Evolutionary conservation across 2,888 invertebrate species (phyloP), one percentile per base, ranked within the genome.

Genomic region (Odontocolon sp.): DNA sequence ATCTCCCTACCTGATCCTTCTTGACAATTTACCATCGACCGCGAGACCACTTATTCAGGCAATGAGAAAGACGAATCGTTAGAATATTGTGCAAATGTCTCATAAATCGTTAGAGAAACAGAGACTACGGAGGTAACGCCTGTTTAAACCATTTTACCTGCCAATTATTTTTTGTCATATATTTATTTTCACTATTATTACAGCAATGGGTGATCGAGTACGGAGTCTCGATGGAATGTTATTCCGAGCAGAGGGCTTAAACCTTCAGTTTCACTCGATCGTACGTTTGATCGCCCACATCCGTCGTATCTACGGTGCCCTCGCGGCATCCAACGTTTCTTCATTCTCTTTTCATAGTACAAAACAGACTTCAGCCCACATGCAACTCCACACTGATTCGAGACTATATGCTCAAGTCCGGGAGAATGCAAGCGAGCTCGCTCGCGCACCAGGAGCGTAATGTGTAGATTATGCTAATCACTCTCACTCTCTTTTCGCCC

Each of bases 381-480:
- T 52, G n/a, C 33, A 42, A 28, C 28, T 42, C 61, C 9, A n/a
- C 23, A 28, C 26, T 16, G 21, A 6, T 21, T 45, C 42, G 18
- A 38, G 38, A 11, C 11, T 16, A 26, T 16, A n/a, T n/a, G 14
- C 23, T 26, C 28, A n/a, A 59, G 59, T 28, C 23, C 11, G 61
- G 50, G 42, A 56, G 50, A 66, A 76, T 59, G 59, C 33, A 33
- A 40, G 45, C 47, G 54, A 45, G 63, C 56, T 14, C 11, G 26
- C 40, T 28, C 21, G 31, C 11, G 31, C 11, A 8, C n/a, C 9
- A 40, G 47, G 16, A 45, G 18, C 36, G 57, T 52, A 26, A 57
- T 66, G 38, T 45, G 36, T 5, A 42, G 72, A 77, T 69, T 69
- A 59, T 59, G 73, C 59, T 73, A 64, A 68, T 69, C 38, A 59